Base-by-base conservation (phyloP, 2,113 vertebrate genomes). In the Mastomys coucha region DNA sequence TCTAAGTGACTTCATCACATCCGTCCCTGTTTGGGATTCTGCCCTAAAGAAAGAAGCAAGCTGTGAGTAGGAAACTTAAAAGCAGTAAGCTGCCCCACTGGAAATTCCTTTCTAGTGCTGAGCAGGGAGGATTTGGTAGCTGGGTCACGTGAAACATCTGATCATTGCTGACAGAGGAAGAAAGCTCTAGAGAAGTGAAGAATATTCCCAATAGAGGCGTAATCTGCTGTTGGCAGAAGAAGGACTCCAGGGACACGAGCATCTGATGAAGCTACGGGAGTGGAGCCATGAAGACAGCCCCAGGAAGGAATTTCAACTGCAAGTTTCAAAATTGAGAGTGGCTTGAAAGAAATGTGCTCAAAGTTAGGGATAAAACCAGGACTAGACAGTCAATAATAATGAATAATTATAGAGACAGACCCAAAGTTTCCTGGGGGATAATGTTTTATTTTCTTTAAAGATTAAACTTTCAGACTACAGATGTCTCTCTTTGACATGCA, bases 291-390 rank as follows among this genome's bases (percentile, higher is more conserved):
- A 96, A 84, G 65, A 92, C 28, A 81, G 91, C 76, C 86, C 77
- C 51, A 22, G 88, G 88, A 96, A 96, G 91, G 69, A 96, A 93
- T 95, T 91, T 51, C 86, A 63, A 94, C 81, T 92, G 67, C 26
- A 77, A 81, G 56, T 96, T 95, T 96, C 45, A 81, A 87, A 87
- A 95, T 0, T 80, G 33, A 91, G 67, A 93, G 56, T 89, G 78
- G 96, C 81, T 95, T 96, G 87, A 95, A 95, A 96, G 88, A 92
- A 90, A 86, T 77, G n/a, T 78, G 45, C 24, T 96, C 76, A 93
- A 96, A 73, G 88, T 95, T 92, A 92, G 60, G 76, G 53, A 92
- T 91, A 75, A 95, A 96, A 92, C 36, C 26, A 42, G 19, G 80
- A 28, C 14, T 26, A 75, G 33, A 49, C 76, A 76, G 89, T 96